These are phyloP conservation scores for Boleophthalmus pectinirostris DNA, from an alignment of 2,113 vertebrate genomes.

Conservation along the genomic window DNA sequence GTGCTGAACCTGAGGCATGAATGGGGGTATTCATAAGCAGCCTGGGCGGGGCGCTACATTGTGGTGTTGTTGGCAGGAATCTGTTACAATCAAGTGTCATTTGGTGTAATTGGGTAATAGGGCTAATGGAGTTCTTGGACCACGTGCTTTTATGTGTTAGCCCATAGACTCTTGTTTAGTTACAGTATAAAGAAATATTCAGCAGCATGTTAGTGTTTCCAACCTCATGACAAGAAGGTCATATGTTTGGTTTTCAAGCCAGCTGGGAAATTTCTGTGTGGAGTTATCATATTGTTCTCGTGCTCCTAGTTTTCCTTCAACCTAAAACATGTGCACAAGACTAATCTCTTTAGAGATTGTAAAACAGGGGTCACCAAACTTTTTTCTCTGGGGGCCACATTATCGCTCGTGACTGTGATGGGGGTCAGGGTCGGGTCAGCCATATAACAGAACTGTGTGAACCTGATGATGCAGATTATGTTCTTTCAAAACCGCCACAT, in stretches of 20 bases:
- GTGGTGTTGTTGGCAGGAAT: constrained; percentile 30
- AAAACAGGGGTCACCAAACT: too few species aligned
- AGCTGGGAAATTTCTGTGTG: background rate
- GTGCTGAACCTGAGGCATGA: constrained; percentile 47
- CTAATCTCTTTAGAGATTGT: too few species aligned
- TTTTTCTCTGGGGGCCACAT: too few species aligned
- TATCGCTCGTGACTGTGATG: too few species aligned
- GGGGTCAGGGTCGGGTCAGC: too few species aligned
- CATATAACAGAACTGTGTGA: too few species aligned
- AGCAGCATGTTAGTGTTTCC: background rate
- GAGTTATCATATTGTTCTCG: too few species aligned
- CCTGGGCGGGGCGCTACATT: constrained; percentile 11
- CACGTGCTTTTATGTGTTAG: constrained; percentile 44
- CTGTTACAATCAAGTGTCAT: constrained; percentile 66
- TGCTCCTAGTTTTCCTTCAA: too few species aligned
- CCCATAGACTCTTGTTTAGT: background rate
- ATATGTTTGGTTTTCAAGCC: too few species aligned
- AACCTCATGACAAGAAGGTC: background rate
- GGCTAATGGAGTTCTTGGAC: constrained; percentile 56
- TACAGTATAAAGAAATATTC: background rate
- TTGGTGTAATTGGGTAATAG: constrained; percentile 72
- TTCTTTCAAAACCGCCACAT: too few species aligned
- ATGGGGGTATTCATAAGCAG: constrained; percentile 52
- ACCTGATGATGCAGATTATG: too few species aligned
- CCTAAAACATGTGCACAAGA: too few species aligned